Evolutionary conservation across 2,113 vertebrate species (phyloP), one percentile per base, ranked within the genome.

Genomic region (Centropus unirufus): DNA sequence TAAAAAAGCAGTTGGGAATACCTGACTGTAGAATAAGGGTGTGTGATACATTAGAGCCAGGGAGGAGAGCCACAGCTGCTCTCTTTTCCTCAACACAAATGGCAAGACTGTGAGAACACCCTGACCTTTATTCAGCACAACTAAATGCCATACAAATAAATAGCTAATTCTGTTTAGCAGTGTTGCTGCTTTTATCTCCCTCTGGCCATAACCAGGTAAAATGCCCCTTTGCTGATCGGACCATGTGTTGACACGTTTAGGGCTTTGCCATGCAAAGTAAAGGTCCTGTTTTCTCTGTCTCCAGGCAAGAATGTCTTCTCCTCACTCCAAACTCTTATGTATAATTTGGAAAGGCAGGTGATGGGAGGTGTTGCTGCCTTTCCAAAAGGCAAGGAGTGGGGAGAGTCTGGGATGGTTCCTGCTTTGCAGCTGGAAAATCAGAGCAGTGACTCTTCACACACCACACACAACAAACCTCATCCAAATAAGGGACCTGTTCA

Each of bases 61-160:
- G 27, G 16, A 90, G 66, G 66, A 83, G 51, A 89, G 42, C 40
- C 68, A 46, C 72, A 83, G 46, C 79, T 76, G 58, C 36, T 91
- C 23, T 77, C 59, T 39, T 92, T 80, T 30, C 68, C 40, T 61
- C 29, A 34, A 40, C 23, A 77, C 42, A 89, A 83, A 54, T 5
- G 10, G 40, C 46, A 91, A 55, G 57, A 24, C 81, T 87, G 63
- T 91, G 90, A 96, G 92, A 92, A 79, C 61, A 83, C 61, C 22
- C 7, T 95, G 91, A 96, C 95, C 87, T 96, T 91, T 93, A 66
- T 58, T 27, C 80, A 46, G 22, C 1, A 1, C 69, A 47, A 19
- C 75, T 59, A 95, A 95, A 96, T 89, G 87, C 62, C 81, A 63
- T 59, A 63, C 69, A 81, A 95, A 92, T 69, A 95, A 95, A 87